Conservation (phyloP, 2,113 vertebrate species). For the Lycocorax pyrrhopterus region DNA sequence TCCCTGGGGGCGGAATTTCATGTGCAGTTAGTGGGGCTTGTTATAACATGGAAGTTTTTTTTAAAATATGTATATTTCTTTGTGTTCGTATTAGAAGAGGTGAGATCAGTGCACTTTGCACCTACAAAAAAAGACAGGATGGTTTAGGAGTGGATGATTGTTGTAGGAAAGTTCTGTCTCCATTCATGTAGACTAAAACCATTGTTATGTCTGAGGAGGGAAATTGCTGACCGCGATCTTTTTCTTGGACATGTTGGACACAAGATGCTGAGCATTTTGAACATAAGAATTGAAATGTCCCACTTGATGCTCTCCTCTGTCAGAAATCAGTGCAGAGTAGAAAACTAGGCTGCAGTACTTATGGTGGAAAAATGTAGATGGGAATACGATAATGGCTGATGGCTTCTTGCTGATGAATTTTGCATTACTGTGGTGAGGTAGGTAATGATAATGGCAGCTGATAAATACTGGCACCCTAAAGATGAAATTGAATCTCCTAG, state of each 20-base stretch:
- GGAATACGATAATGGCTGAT: neutral
- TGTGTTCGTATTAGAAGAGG: neutral
- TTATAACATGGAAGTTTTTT: neutral
- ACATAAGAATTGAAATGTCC: neutral
- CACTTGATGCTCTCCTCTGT: neutral
- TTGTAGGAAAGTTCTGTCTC: neutral
- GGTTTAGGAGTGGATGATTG: neutral
- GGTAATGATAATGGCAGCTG: neutral
- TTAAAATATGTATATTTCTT: neutral
- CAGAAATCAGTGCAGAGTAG: neutral
- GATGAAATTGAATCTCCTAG: neutral
- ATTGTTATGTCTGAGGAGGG: neutral
- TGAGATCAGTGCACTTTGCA: neutral
- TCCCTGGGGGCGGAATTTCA: constrained; percentile 17
- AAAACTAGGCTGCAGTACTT: neutral
- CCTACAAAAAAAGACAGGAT: neutral
- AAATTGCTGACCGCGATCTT: neutral
- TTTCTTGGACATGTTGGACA: neutral
- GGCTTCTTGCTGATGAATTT: neutral
- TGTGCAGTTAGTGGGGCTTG: neutral
- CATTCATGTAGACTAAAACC: neutral
- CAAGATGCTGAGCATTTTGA: neutral
- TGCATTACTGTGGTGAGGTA: neutral
- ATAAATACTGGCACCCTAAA: neutral
- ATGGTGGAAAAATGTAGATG: neutral